These are phyloP conservation scores for Bombyx mori DNA, from an alignment of 1,140 invertebrate genomes.

Conservation along the genomic window ASM3026992v2 NC_085112.1:6253501-6254000, in stretches of 20 bases:
- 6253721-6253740: conserved; percentile 65
- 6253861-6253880: conserved; percentile 62
- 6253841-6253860: conserved; percentile 31
- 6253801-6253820: conserved; percentile 2
- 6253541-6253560: conserved; percentile 33
- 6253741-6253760: conserved; percentile 49
- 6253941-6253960: too few relatives aligned
- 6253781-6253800: conserved; percentile 13
- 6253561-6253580: conserved; percentile 38
- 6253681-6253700: conserved; percentile 68
- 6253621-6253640: conserved; percentile 52
- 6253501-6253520: too few relatives aligned
- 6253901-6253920: too few relatives aligned
- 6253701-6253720: conserved; percentile 73
- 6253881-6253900: conserved; percentile 19
- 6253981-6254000: too few relatives aligned
- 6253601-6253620: conserved; percentile 64
- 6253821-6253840: conserved; percentile 17
- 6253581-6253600: conserved; percentile 29
- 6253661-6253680: conserved; percentile 52
- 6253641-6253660: conserved; percentile 46
- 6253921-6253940: too few relatives aligned
- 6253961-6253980: too few relatives aligned
- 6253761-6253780: conserved; percentile 48
- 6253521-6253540: too few relatives aligned